Conservation (phyloP, 1,140 invertebrate genomes). For the Oscheius sp. region DNA sequence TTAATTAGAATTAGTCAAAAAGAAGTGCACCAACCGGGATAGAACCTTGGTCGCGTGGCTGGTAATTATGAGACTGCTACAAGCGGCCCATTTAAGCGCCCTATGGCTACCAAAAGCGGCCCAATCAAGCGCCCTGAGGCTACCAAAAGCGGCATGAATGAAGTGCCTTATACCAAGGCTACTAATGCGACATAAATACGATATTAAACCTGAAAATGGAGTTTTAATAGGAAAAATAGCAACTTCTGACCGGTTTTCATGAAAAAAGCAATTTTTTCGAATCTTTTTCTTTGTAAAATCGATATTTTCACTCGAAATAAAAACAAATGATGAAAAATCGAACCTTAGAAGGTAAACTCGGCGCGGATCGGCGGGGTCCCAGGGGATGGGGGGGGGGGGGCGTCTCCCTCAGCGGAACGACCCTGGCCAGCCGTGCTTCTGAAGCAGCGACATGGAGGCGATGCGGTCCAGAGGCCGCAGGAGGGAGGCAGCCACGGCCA, state of each 20-base stretch:
- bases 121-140: no score
- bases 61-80: no score
- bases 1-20: no score
- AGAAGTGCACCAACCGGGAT: no score
- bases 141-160: no score
- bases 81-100: no score
- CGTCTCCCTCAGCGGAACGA: background rate
- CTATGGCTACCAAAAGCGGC: no score
- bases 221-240: constrained; percentile 83
- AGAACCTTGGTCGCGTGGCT: no score
- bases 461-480: constrained; percentile 33
- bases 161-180: no score
- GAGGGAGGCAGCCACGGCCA: constrained; percentile 26
- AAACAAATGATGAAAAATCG: background rate
- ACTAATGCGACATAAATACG: no score
- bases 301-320: background rate
- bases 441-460: constrained; percentile 38
- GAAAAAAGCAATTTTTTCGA: constrained; percentile 70
- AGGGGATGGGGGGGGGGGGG: background rate
- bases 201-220: no score
- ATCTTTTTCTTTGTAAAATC: constrained; percentile 61
- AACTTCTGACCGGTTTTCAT: constrained; percentile 77
- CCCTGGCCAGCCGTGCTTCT: constrained; percentile 26
- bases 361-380: background rate
- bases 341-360: background rate